Evolutionary conservation across 2,888 invertebrate genomes (phyloP).

Genomic region (Boloria euphrosyne): DNA sequence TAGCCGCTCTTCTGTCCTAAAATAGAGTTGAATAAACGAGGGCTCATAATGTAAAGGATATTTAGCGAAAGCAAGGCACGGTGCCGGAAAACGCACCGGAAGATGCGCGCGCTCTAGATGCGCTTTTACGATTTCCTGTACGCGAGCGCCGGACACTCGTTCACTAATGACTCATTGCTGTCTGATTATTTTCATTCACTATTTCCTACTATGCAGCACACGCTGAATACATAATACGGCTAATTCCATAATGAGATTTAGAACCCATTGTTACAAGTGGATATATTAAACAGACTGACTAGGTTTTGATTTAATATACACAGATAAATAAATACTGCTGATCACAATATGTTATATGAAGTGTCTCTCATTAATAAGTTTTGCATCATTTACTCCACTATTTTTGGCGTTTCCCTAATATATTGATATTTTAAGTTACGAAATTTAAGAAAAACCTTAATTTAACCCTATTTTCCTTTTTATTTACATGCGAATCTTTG

Average conservation of each 20-base stretch:
- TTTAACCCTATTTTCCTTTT: no score
- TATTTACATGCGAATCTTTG: no score
- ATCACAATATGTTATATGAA: no score
- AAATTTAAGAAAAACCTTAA: no score
- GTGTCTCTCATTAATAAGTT: no score
- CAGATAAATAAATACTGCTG: no score
- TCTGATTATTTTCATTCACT: constrained; percentile 36
- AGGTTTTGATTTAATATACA: no score
- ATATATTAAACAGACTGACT: no score
- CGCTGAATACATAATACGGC: constrained; percentile 26
- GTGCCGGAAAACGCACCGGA: constrained; percentile 73
- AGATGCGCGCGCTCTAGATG: constrained; percentile 75
- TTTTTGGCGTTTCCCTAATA: no score
- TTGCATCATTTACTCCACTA: no score
- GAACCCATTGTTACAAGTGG: constrained; percentile 6
- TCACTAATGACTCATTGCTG: constrained; percentile 41
- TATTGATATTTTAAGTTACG: no score
- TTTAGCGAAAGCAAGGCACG: constrained; percentile 63
- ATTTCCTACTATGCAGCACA: constrained; percentile 30
- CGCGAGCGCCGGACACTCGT: constrained; percentile 48
- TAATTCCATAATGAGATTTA: constrained; percentile 11
- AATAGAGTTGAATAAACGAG: constrained; percentile 63
- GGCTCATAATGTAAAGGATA: constrained; percentile 62
- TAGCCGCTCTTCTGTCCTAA: constrained; percentile 44
- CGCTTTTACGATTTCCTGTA: constrained; percentile 79